phyloP scores from a whole-genome alignment of 1,140 invertebrate species.

The Anastrepha ludens region DNA sequence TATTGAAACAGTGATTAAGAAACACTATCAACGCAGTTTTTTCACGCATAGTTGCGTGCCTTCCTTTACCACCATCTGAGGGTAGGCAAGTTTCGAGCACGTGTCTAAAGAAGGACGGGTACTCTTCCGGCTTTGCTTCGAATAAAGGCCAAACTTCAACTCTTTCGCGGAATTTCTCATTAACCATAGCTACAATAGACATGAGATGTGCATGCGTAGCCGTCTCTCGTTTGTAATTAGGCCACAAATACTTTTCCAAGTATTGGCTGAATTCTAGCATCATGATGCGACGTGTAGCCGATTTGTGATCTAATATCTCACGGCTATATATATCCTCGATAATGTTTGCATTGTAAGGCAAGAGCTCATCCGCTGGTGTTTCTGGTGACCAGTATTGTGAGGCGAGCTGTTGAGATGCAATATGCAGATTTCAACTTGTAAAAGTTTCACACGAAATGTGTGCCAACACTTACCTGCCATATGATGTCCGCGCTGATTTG shows the following conservation, averaged over 20 bases:
- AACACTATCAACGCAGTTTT: slow-evolving; percentile 93
- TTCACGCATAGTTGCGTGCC: slow-evolving; percentile 80
- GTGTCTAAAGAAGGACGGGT: slow-evolving; percentile 90
- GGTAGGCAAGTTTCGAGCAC: slow-evolving; percentile 80
- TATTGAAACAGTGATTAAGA: slow-evolving; percentile 97
- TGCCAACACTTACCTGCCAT: slow-evolving; percentile 66
- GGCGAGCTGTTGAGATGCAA: slow-evolving; percentile 80
- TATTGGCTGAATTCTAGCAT: slow-evolving; percentile 98
- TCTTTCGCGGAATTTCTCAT: slow-evolving; percentile 98
- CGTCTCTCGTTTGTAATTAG: slow-evolving; percentile 86
- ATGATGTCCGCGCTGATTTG: slow-evolving; percentile 83
- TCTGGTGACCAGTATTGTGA: slow-evolving; percentile 93
- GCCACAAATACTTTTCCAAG: slow-evolving; percentile 97
- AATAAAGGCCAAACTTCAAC: slow-evolving; percentile 98
- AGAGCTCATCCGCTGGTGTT: slow-evolving; percentile 80
- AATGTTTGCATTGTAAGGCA: slow-evolving; percentile 82
- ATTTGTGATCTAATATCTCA: slow-evolving; percentile 85
- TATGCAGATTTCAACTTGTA: not conserved
- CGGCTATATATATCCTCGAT: slow-evolving; percentile 88
- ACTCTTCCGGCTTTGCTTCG: slow-evolving; percentile 86
- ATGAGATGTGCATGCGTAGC: slow-evolving; percentile 89
- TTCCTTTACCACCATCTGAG: slow-evolving; percentile 56
- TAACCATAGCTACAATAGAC: slow-evolving; percentile 97
- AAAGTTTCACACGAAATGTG: slow-evolving; percentile 55
- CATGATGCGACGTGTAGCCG: slow-evolving; percentile 90